Evolutionary conservation across 2,113 vertebrate genomes (phyloP).

Genomic region (Eudyptes chrysolophus): DNA sequence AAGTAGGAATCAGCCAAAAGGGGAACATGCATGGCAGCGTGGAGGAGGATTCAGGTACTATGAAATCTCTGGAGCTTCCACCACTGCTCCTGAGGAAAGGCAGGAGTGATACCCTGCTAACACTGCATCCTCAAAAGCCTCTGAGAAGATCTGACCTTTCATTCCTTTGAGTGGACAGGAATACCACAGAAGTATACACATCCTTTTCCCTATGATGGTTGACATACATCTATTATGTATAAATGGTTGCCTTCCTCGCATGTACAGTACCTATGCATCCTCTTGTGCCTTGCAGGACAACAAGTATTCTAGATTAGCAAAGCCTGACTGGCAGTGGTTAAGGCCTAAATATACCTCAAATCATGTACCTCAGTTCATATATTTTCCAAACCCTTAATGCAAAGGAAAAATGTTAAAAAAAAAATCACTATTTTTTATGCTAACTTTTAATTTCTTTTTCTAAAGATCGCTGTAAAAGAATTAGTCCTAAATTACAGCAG

Average conservation of each 20-base stretch:
- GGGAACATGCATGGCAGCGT: background rate
- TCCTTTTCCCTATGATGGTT: background rate
- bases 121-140: background rate
- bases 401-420: background rate
- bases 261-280: background rate
- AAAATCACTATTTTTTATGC: background rate
- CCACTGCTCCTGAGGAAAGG: background rate
- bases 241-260: background rate
- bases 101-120: background rate
- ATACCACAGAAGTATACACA: background rate
- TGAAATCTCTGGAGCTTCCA: background rate
- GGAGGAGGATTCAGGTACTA: background rate
- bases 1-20: background rate
- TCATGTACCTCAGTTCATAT: background rate
- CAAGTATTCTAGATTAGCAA: background rate
- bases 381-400: background rate
- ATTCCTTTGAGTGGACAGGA: background rate
- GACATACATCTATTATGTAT: background rate
- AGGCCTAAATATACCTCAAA: background rate
- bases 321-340: background rate
- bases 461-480: background rate
- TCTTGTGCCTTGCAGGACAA: background rate
- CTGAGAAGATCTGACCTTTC: background rate
- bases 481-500: background rate
- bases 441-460: background rate